Conservation (phyloP, 2,888 invertebrate genomes). For the Lasioglossum leucozonium region DNA sequence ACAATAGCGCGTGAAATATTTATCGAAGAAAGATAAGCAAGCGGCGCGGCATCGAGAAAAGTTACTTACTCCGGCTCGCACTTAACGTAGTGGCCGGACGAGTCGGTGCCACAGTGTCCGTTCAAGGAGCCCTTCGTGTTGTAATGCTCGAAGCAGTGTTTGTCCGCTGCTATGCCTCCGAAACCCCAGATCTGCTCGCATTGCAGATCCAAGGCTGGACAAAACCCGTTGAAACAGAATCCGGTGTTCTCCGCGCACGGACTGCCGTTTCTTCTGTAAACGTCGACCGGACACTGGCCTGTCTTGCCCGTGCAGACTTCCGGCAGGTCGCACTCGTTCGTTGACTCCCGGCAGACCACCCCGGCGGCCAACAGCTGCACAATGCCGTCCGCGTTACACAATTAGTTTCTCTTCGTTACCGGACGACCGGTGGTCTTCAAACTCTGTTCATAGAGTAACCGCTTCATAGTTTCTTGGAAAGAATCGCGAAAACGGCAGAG, state of each 20-base stretch:
- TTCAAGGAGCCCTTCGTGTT: slow-evolving; percentile 97
- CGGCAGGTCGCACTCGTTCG: slow-evolving; percentile 97
- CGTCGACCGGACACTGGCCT: slow-evolving; percentile 95
- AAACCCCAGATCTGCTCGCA: slow-evolving; percentile 98
- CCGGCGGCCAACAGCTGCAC: slow-evolving; percentile 90
- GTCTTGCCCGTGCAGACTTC: slow-evolving; percentile 96
- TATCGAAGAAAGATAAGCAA: neutral
- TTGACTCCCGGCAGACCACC: slow-evolving; percentile 92
- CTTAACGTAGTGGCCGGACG: slow-evolving; percentile 91
- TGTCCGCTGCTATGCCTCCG: slow-evolving; percentile 92
- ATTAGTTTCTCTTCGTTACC: neutral
- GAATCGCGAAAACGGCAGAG: neutral
- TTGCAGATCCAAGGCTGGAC: slow-evolving; percentile 94
- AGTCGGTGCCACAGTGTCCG: slow-evolving; percentile 96
- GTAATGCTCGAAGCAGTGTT: slow-evolving; percentile 96
- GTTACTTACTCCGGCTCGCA: slow-evolving; percentile 93
- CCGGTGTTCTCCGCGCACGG: slow-evolving; percentile 91
- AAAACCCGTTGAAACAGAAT: slow-evolving; percentile 96
- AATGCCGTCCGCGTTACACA: neutral
- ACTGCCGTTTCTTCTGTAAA: slow-evolving; percentile 96
- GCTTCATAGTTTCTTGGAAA: neutral
- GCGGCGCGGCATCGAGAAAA: neutral
- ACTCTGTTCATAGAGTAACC: neutral
- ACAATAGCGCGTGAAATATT: neutral
- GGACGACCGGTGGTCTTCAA: neutral